Percentiles rank a stretch among this genome's conserved stretches.
These are phyloP conservation scores for Otus scops DNA, from an alignment of 2,797 vertebrate genomes.

Conservation along the genomic window DNA sequence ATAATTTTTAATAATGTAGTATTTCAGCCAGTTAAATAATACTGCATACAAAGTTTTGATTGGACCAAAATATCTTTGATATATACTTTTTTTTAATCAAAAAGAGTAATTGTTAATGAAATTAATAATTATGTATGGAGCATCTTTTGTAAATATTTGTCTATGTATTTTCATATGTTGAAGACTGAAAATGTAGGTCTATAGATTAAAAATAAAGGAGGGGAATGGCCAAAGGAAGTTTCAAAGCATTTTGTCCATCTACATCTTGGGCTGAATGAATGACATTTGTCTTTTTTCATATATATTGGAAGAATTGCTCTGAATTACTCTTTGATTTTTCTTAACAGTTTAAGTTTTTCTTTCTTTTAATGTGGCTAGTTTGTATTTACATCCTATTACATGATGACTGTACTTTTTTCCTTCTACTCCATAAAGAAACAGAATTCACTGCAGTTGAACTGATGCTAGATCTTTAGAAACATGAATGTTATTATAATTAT, in stretches of 20 bases:
- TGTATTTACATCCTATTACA: neutral
- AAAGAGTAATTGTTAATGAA: neutral
- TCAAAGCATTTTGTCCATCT: neutral
- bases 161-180: neutral
- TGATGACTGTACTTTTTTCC: neutral
- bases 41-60: neutral
- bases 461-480: slow-evolving; percentile 47
- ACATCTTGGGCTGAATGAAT: neutral
- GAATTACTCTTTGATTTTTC: neutral
- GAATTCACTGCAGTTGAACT: slow-evolving; percentile 5
- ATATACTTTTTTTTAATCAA: neutral
- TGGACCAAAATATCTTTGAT: neutral
- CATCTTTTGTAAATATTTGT: neutral
- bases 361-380: neutral
- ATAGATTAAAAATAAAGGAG: too few relatives aligned
- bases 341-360: neutral
- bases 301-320: neutral
- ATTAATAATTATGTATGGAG: neutral
- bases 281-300: neutral
- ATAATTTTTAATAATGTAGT: neutral
- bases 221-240: neutral
- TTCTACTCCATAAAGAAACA: neutral
- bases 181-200: neutral
- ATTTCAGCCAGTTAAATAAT: neutral
- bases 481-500: slow-evolving; percentile 67